Evolutionary conservation across 2,888 invertebrate genomes (phyloP), one percentile per base, ranked within the genome.

Genomic region (Graphium colonna): DNA sequence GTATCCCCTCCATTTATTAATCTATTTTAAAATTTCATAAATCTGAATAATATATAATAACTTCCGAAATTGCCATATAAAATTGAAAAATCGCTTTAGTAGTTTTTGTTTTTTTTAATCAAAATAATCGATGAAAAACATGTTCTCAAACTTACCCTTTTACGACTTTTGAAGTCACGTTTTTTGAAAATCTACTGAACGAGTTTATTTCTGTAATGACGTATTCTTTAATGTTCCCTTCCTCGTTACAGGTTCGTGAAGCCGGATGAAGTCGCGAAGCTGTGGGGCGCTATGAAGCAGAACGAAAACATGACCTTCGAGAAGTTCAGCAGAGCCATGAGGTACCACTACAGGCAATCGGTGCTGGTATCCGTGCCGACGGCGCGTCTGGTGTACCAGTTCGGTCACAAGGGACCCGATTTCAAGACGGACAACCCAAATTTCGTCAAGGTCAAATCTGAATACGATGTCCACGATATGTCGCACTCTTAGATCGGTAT

Each of bases 281-380:
- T 96, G 42, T 97, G 97, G 97, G 97, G 97, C 2, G 92, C 93
- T 58, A 77, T 95, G 76, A 97, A 97, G 75, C 94, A 95, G 75
- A 97, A 97, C 73, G 93, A 93, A 46, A 93, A 94, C 74, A 97
- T 97, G 97, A 97, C 95, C 39, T 97, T 97, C 73, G 97, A 97
- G 78, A 97, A 97, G 82, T 92, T 97, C 69, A 96, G 96, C 79
- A 85, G 97, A 59, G 97, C 97, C 12, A 96, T 97, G 94, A 92
- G 95, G 76, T 96, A 96, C 79, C 95, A 96, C 80, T 96, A 96
- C 86, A 92, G 94, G 71, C 94, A 94, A 67, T 84, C 92, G 62
- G 94, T 95, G 16, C 91, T 95, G 52, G 91, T 92, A 47, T 94
- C 95, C 2, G 95, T 95, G 8, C 91, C 94, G 53, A 94, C 94